Evolutionary conservation across 2,888 invertebrate species (phyloP).

Genomic region (Anticlea derivata): DNA sequence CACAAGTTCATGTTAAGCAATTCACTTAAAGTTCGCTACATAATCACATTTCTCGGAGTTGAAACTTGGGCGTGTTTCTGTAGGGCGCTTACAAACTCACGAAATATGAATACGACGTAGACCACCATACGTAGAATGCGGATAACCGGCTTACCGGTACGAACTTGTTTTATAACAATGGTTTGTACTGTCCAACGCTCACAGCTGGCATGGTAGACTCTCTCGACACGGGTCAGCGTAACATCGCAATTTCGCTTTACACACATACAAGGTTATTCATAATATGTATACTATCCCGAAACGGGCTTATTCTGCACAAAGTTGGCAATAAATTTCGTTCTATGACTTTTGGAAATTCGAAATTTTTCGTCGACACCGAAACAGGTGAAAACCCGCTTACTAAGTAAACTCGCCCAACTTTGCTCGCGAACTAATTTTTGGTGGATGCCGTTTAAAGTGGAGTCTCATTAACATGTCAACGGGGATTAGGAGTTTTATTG

Average conservation of each 20-base stretch:
- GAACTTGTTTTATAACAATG: too few relatives aligned
- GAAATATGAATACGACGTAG: slow-evolving; percentile 49
- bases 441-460: slow-evolving; percentile 42
- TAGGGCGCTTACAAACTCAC: slow-evolving; percentile 42
- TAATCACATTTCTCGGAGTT: slow-evolving; percentile 70
- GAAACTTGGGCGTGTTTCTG: slow-evolving; percentile 56
- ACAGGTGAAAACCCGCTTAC: slow-evolving; percentile 2
- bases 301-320: too few relatives aligned
- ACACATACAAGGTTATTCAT: too few relatives aligned
- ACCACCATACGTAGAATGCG: slow-evolving; percentile 16
- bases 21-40: slow-evolving; percentile 72
- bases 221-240: too few relatives aligned
- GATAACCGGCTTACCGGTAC: slow-evolving; percentile 25
- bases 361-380: too few relatives aligned
- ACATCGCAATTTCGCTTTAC: too few relatives aligned
- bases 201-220: too few relatives aligned
- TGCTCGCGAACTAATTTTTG: slow-evolving; percentile 47
- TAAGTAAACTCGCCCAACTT: slow-evolving; percentile 31
- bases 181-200: too few relatives aligned
- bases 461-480: slow-evolving; percentile 46
- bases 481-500: slow-evolving; percentile 26
- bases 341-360: too few relatives aligned
- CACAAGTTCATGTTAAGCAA: slow-evolving; percentile 71
- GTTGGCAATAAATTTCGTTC: too few relatives aligned
- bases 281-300: too few relatives aligned